A percentile compares a stretch with the other conserved stretches of the same genome.
phyloP scores from a whole-genome alignment of 2,888 invertebrate genomes.

The Pristionchus entomophagus region DNA sequence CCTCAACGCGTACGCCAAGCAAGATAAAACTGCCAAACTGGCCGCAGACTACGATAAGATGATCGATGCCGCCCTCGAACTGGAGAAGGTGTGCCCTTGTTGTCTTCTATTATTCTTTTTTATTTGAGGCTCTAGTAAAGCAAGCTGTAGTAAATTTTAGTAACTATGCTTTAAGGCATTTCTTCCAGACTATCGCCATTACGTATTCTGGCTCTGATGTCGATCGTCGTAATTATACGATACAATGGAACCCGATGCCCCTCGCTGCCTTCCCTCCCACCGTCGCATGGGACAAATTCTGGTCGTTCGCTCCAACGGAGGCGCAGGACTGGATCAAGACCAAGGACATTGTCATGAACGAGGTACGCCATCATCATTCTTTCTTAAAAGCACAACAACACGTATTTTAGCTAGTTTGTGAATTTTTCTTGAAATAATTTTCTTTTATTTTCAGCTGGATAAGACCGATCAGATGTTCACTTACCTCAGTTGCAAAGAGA shows the following conservation, averaged over 20 bases:
- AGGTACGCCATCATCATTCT: not conserved
- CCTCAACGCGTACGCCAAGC: constrained; percentile 25
- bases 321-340: constrained; percentile 44
- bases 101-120: not conserved
- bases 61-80: constrained; percentile 4
- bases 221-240: not conserved
- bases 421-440: too few species aligned
- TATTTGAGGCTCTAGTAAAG: not conserved
- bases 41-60: not conserved
- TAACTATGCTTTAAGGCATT: not conserved
- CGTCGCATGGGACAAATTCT: constrained; percentile 7
- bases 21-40: not conserved
- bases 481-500: not conserved
- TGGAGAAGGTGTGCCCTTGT: constrained; percentile 18
- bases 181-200: constrained; percentile 3
- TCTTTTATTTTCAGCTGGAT: not conserved
- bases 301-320: not conserved
- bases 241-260: not conserved
- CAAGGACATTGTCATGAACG: constrained; percentile 50
- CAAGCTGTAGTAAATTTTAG: too few species aligned
- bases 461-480: not conserved
- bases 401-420: not conserved
- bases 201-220: constrained; percentile 11
- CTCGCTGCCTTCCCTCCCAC: not conserved
- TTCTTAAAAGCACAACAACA: not conserved